Evolutionary conservation across 1,140 invertebrate genomes (phyloP).

Genomic region (Pachypeltis micranthus): DNA sequence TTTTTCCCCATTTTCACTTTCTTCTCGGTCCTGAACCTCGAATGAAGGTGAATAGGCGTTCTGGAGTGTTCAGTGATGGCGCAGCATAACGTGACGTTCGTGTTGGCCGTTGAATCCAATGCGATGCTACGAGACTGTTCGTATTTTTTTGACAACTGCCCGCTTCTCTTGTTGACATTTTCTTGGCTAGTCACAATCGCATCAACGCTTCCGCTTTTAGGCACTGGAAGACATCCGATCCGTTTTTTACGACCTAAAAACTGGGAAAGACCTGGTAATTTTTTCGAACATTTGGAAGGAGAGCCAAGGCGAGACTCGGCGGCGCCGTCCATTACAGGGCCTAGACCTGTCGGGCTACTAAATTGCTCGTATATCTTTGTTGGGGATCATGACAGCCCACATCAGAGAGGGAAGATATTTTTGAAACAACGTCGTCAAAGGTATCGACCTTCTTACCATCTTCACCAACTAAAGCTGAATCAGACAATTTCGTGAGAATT

Average conservation of each 20-base stretch:
- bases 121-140: not conserved
- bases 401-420: not conserved
- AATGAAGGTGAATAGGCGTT: slow-evolving; percentile 19
- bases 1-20: slow-evolving; percentile 16
- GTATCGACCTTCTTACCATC: not conserved
- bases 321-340: not conserved
- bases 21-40: slow-evolving; percentile 10
- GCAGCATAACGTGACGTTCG: slow-evolving; percentile 28
- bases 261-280: not conserved
- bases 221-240: not conserved
- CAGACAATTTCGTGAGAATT: too few species aligned
- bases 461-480: too few species aligned
- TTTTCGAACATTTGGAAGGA: not conserved
- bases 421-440: not conserved
- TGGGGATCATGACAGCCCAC: not conserved
- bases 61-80: slow-evolving; percentile 27
- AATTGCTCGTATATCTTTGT: not conserved
- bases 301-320: not conserved
- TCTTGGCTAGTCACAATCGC: not conserved
- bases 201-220: slow-evolving; percentile 12
- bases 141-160: not conserved
- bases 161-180: not conserved
- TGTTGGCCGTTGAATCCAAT: slow-evolving; percentile 6
- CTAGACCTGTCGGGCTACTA: not conserved
- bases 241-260: slow-evolving; percentile 9